Conservation (phyloP, 2,797 vertebrate species). For the Triplophysa bombifrons region DNA sequence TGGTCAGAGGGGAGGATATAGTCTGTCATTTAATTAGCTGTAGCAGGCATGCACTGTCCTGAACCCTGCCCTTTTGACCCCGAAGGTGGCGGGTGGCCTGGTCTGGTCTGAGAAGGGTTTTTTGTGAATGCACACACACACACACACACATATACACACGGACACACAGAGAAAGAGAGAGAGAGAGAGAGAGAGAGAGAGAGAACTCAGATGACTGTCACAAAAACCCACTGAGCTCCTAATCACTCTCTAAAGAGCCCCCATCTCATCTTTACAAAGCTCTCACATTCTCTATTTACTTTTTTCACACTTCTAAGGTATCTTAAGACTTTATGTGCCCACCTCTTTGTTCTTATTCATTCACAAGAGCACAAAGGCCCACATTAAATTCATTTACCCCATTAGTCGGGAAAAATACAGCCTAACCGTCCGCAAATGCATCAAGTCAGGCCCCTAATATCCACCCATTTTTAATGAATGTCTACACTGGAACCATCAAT, state of each 20-base stretch:
- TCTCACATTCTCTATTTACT: slow-evolving; percentile 33
- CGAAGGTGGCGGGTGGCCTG: slow-evolving; percentile 53
- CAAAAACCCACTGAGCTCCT: slow-evolving; percentile 6
- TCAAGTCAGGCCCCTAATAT: background rate
- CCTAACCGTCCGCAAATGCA: background rate
- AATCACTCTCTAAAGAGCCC: slow-evolving; percentile 26
- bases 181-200: background rate
- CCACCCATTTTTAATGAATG: too few relatives aligned
- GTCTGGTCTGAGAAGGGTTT: slow-evolving; percentile 15
- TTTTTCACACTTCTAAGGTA: slow-evolving; percentile 25
- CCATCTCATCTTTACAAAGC: slow-evolving; percentile 26
- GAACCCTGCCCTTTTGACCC: slow-evolving; percentile 60
- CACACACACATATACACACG: slow-evolving; percentile 11
- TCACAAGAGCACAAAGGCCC: slow-evolving; percentile 22
- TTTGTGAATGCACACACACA: slow-evolving; percentile 11
- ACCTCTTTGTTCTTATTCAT: slow-evolving; percentile 26
- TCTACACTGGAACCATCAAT: too few relatives aligned
- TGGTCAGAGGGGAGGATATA: slow-evolving; percentile 34
- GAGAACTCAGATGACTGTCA: background rate
- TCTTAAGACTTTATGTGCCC: slow-evolving; percentile 8
- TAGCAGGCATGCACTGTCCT: slow-evolving; percentile 59
- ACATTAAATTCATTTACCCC: slow-evolving; percentile 33
- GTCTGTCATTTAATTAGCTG: slow-evolving; percentile 49
- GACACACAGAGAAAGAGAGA: background rate
- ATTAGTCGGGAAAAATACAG: slow-evolving; percentile 20